Evolutionary conservation across 2,888 invertebrate species (phyloP).

Genomic region (Drosophila fulvimacula): DNA sequence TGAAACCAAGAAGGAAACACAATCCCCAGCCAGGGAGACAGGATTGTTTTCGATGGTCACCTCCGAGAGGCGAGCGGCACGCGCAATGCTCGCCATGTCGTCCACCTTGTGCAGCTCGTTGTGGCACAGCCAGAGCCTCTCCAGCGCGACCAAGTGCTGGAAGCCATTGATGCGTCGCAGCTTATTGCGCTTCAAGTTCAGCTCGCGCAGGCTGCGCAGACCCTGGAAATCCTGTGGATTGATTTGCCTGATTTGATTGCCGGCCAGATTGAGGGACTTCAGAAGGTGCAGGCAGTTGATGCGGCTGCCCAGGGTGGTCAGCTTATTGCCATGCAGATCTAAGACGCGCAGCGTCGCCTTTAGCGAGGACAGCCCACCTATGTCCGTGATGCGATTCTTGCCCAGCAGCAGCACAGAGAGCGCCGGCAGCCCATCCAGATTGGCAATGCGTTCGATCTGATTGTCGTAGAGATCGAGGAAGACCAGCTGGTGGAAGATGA

Average conservation of each 20-base stretch:
- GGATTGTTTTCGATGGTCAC: constrained; percentile 95
- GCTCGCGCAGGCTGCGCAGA: constrained; percentile 91
- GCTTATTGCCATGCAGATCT: constrained; percentile 97
- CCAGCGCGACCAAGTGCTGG: constrained; percentile 91
- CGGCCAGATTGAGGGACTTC: constrained; percentile 96
- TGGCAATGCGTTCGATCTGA: constrained; percentile 94
- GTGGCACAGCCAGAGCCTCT: constrained; percentile 85
- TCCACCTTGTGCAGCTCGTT: constrained; percentile 89
- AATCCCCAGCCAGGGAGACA: constrained; percentile 91
- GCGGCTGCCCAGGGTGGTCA: constrained; percentile 85
- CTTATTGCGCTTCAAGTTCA: constrained; percentile 95
- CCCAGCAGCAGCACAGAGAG: constrained; percentile 94
- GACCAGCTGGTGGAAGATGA: constrained; percentile 88
- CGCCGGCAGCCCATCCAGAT: constrained; percentile 91
- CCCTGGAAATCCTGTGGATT: constrained; percentile 92
- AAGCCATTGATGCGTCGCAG: constrained; percentile 92
- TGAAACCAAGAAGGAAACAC: constrained; percentile 92
- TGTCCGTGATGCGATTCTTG: constrained; percentile 90
- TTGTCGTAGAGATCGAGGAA: constrained; percentile 98
- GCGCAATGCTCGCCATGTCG: constrained; percentile 93
- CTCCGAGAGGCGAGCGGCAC: constrained; percentile 91
- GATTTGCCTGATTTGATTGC: constrained; percentile 93
- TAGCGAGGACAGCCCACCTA: constrained; percentile 81
- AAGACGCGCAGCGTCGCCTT: constrained; percentile 92
- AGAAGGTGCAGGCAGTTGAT: constrained; percentile 89